Base-by-base conservation (phyloP, 2,113 vertebrate genomes). In the Gymnogyps californianus region DNA sequence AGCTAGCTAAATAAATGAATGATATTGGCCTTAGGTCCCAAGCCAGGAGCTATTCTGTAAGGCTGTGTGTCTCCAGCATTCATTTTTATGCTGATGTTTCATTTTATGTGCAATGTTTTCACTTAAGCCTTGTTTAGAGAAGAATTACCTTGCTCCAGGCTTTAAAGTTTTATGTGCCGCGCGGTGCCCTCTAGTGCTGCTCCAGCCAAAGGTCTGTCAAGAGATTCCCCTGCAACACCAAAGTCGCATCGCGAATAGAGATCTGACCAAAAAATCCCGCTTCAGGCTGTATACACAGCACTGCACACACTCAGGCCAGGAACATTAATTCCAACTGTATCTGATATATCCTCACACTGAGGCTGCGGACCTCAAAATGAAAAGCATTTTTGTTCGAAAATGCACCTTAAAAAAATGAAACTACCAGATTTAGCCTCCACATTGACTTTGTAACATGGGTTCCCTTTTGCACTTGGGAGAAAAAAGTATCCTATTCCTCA, bases 1-100 rank as follows among this genome's bases (percentile, higher is more conserved):
- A 98, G 97, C 95, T 96, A 97, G 97, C 97, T 98, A 98, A 98
- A 98, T 97, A 98, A 98, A 98, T 97, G 97, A 98, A 97, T 96
- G 90, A 97, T 95, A 96, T 96, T 97, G 87, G 94, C 90, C 96
- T 87, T 88, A 93, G 83, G 89, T 97, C 96, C 97, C 94, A 96
- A 96, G 92, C 96, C 96, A 97, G 97, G 83, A 95, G 94, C 94
- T 93, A 87, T 95, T 98, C 97, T 95, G 78, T 95, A 96, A 96
- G 93, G 89, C 76, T 96, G 54, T 89, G 70, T 83, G 93, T 96
- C 92, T 98, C 91, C 75, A 96, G 92, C 78, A 96, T 86, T 75
- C 69, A 87, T 95, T 98, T 97, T 98, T 98, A 94, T 97, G 97
- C 95, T 98, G 97, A 98, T 97, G 95, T 97, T 97, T 97, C 94